These are phyloP conservation scores for Neuroscelio doddi DNA, from an alignment of 2,888 invertebrate genomes.

Conservation along the genomic window DNA sequence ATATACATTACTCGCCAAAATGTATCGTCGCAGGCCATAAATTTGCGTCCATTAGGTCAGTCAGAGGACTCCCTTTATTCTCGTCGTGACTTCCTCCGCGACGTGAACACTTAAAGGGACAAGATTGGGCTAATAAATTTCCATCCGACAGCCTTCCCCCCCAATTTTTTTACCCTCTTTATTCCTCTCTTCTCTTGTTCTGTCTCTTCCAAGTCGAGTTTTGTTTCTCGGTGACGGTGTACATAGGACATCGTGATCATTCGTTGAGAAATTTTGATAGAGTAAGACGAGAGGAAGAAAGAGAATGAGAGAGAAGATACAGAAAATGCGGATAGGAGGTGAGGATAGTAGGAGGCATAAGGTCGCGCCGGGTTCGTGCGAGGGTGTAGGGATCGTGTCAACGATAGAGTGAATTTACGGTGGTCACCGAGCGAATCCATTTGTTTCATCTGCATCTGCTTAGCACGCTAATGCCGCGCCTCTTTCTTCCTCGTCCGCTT, in stretches of 20 bases:
- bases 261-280: constrained; percentile 40
- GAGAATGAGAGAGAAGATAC: too few species aligned
- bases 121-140: constrained; percentile 20
- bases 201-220: background rate
- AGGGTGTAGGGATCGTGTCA: constrained; percentile 68
- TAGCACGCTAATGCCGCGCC: constrained; percentile 67
- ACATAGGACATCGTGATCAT: constrained; percentile 3
- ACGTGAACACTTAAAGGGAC: constrained; percentile 6
- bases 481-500: constrained; percentile 37
- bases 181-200: background rate
- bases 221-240: constrained; percentile 13
- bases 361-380: constrained; percentile 62
- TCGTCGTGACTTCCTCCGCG: constrained; percentile 6
- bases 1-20: background rate
- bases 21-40: constrained; percentile 7
- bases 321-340: constrained; percentile 40
- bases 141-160: background rate
- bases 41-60: constrained; percentile 18
- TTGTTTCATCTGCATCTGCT: constrained; percentile 70
- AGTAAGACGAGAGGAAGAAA: constrained; percentile 14
- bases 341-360: constrained; percentile 46
- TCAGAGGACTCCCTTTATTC: constrained; percentile 2
- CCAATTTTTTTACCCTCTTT: constrained; percentile 2
- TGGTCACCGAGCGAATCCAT: constrained; percentile 68
- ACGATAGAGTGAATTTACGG: constrained; percentile 68